Percentiles rank a stretch among this genome's conserved stretches.
Evolutionary conservation across 2,113 vertebrate species (phyloP).

Genomic region (Sakesphorus luctuosus): DNA sequence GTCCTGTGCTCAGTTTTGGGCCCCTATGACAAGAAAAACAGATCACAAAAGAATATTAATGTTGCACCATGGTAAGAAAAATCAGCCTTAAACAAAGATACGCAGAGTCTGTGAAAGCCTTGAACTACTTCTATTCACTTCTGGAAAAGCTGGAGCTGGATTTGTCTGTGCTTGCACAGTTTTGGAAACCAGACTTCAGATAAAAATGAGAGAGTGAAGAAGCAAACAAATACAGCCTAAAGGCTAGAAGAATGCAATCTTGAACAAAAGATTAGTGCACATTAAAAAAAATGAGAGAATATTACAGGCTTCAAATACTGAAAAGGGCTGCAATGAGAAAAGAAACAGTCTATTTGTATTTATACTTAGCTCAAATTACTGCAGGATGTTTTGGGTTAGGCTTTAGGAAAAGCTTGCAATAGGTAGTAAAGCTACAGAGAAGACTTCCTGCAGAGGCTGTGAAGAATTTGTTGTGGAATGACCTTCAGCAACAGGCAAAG

Average conservation of each 20-base stretch:
- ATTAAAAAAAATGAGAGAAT: background rate
- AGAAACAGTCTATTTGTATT: background rate
- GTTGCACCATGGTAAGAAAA: background rate
- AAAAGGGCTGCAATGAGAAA: background rate
- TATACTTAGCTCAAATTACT: background rate
- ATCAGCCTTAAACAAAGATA: background rate
- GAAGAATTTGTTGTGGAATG: background rate
- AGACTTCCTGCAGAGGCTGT: background rate
- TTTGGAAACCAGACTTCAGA: background rate
- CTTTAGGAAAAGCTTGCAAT: background rate
- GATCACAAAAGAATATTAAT: background rate
- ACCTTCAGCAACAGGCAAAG: background rate
- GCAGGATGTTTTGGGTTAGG: background rate
- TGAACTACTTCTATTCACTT: background rate
- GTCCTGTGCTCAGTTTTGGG: background rate
- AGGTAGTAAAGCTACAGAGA: background rate
- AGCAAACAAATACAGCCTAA: background rate
- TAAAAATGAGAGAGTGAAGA: background rate
- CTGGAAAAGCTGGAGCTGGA: background rate
- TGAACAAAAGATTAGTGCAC: background rate
- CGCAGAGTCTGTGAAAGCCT: background rate
- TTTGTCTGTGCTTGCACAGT: background rate
- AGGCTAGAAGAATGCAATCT: background rate
- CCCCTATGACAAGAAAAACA: background rate
- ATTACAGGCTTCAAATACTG: background rate